Evolutionary conservation across 2,888 invertebrate genomes (phyloP).

Genomic region (Cephonodes hylas): DNA sequence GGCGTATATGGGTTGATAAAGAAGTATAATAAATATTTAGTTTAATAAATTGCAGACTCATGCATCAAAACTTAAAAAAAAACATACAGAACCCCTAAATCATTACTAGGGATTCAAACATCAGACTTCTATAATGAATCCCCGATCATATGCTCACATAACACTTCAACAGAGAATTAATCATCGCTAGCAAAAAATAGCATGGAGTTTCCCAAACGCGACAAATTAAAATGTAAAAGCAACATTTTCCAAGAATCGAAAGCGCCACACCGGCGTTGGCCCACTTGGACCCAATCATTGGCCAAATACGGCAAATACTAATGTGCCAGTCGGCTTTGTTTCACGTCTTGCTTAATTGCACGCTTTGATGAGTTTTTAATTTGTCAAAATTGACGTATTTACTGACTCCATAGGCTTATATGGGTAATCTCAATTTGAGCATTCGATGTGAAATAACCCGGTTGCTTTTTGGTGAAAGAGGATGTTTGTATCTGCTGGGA

Average conservation of each 20-base stretch:
- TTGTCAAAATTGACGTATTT: slow-evolving; percentile 1
- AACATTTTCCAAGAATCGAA: slow-evolving; percentile 32
- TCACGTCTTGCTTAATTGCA: slow-evolving; percentile 2
- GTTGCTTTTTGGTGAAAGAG: background rate
- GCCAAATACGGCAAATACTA: slow-evolving; percentile 31
- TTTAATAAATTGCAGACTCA: too few species aligned
- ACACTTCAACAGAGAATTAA: background rate
- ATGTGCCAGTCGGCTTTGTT: slow-evolving; percentile 16
- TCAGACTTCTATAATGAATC: too few species aligned
- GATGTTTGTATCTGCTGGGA: too few species aligned
- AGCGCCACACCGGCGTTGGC: slow-evolving; percentile 31
- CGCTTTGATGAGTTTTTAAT: background rate
- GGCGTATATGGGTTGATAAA: too few species aligned
- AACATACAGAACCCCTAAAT: too few species aligned
- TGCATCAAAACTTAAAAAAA: too few species aligned
- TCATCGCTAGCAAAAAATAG: background rate
- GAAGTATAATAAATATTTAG: too few species aligned
- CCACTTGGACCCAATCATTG: slow-evolving; percentile 33
- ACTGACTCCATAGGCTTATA: background rate
- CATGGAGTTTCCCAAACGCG: background rate
- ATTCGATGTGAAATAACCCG: background rate
- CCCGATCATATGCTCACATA: too few species aligned
- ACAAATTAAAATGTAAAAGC: slow-evolving; percentile 22
- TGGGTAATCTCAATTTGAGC: background rate
- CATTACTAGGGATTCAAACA: too few species aligned